phyloP scores from a whole-genome alignment of 2,888 invertebrate genomes.

The Coenonympha glycerion region DNA sequence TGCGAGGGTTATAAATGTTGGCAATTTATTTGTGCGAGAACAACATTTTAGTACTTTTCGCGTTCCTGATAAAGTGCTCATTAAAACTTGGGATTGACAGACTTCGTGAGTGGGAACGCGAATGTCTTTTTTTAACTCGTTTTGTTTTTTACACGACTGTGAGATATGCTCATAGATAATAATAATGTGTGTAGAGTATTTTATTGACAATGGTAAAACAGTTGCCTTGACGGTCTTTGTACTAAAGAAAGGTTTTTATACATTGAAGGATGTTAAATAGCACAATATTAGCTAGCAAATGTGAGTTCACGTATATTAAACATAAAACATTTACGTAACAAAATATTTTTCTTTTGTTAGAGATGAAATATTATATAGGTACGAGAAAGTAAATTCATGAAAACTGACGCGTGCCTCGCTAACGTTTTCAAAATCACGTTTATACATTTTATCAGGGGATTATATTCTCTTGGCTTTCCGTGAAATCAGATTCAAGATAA shows the following conservation, averaged over 20 bases:
- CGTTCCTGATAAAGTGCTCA: conserved; percentile 3
- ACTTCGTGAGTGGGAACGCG: background rate
- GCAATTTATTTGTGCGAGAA: conserved; percentile 9
- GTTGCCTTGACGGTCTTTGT: no score
- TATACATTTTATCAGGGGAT: conserved; percentile 5
- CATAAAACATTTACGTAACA: no score
- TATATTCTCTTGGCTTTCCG: conserved; percentile 10
- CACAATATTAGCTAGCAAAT: no score
- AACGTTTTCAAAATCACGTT: conserved; percentile 8
- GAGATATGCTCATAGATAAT: no score
- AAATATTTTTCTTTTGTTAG: background rate
- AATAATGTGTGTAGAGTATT: no score
- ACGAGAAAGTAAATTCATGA: background rate
- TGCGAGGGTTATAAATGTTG: conserved; percentile 12
- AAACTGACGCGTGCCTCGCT: background rate
- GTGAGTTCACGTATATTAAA: no score
- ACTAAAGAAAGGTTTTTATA: no score
- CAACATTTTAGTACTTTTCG: conserved; percentile 7
- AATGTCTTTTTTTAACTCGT: background rate
- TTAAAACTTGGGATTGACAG: conserved; percentile 7
- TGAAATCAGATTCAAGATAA: conserved; percentile 8
- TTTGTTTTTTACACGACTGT: no score
- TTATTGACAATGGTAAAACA: no score
- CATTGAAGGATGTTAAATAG: no score
- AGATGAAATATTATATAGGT: background rate